phyloP scores from a whole-genome alignment of 1,140 invertebrate species.

The Zophobas atratus region DNA sequence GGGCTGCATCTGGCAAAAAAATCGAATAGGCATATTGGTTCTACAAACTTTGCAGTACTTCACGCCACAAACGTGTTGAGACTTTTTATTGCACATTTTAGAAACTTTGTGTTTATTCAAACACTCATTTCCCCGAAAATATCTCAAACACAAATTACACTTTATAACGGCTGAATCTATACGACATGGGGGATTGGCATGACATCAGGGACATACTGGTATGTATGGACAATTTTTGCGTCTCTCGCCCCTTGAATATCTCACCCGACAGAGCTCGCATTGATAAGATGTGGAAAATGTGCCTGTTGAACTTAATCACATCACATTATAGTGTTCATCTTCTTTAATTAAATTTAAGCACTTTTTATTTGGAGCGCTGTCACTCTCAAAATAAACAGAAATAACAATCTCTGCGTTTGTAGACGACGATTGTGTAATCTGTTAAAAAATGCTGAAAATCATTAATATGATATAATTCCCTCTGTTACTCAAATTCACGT shows the following conservation, averaged over 20 bases:
- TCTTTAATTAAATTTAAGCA: slow-evolving; percentile 23
- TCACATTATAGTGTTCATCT: slow-evolving; percentile 1
- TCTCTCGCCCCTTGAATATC: not conserved
- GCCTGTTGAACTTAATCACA: slow-evolving; percentile 14
- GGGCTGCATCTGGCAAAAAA: slow-evolving; percentile 47
- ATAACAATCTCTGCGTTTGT: not conserved
- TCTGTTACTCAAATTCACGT: not conserved
- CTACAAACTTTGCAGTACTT: slow-evolving; percentile 45
- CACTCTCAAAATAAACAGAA: not conserved
- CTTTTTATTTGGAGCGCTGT: not conserved
- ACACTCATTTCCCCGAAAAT: not conserved
- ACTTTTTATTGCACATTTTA: slow-evolving; percentile 16
- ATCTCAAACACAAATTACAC: not conserved
- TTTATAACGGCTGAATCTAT: not conserved
- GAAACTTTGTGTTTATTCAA: not conserved
- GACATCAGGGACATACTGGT: not conserved
- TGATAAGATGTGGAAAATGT: slow-evolving; percentile 1
- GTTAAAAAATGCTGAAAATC: slow-evolving; percentile 12
- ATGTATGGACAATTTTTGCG: slow-evolving; percentile 24
- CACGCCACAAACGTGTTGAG: slow-evolving; percentile 31
- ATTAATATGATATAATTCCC: not conserved
- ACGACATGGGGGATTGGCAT: slow-evolving; percentile 1
- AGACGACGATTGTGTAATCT: slow-evolving; percentile 9
- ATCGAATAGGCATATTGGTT: slow-evolving; percentile 10
- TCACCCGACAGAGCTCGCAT: not conserved